Evolutionary conservation across 2,888 invertebrate genomes (phyloP).

Genomic region (Plagiodera versicolora): DNA sequence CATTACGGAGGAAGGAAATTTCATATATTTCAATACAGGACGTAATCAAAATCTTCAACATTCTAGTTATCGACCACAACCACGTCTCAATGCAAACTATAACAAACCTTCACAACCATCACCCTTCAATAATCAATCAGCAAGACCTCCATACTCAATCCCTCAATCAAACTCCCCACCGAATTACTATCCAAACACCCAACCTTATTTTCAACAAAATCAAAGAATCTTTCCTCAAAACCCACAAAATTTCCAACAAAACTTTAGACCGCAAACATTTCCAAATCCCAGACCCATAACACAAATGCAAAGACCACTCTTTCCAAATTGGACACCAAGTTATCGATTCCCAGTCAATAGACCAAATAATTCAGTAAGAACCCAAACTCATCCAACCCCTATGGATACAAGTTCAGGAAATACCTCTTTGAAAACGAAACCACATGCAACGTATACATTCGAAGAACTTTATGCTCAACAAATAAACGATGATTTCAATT

Average conservation of each 20-base stretch:
- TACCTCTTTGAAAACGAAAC: neutral
- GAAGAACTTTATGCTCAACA: neutral
- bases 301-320: neutral
- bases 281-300: neutral
- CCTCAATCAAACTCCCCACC: neutral
- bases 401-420: no score
- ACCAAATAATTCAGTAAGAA: no score
- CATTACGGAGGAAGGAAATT: neutral
- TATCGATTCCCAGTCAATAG: no score
- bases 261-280: neutral
- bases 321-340: neutral
- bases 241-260: neutral
- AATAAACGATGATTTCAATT: neutral
- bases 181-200: neutral
- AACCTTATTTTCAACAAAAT: neutral
- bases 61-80: neutral
- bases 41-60: neutral
- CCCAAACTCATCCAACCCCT: no score
- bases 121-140: neutral
- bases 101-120: neutral
- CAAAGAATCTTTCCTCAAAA: neutral
- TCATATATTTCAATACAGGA: neutral
- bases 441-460: neutral
- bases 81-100: neutral
- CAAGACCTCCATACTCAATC: neutral